Evolutionary conservation across 2,888 invertebrate species (phyloP), one percentile per base, ranked within the genome.

Genomic region (Spialia ferax): DNA sequence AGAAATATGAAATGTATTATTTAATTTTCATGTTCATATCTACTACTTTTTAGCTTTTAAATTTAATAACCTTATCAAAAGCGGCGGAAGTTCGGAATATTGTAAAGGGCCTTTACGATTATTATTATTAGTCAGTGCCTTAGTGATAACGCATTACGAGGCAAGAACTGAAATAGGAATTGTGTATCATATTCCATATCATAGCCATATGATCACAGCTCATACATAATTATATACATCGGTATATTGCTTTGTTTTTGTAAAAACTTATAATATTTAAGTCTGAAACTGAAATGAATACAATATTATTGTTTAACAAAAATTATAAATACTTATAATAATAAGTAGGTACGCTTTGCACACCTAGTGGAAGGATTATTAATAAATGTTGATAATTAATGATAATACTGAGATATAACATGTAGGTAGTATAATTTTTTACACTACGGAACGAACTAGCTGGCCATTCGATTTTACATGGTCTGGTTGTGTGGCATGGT

Each of bases 181-280:
- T 56, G 45, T 45, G 55, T 66, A 60, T 68, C 61, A 56, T 67
- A 71, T 70, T 70, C 45, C 45, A 45, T 52, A 52, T 52, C 23
- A 50, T 22, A 13, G n/a, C n/a, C n/a, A 52, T 52, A 18, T 54
- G 23, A 42, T n/a, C 42, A 42, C n/a, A n/a, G n/a, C n/a, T n/a
- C n/a, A n/a, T n/a, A n/a, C n/a, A n/a, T n/a, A n/a, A n/a, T n/a
- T n/a, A n/a, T n/a, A n/a, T n/a, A n/a, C n/a, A n/a, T n/a, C n/a
- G n/a, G n/a, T n/a, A n/a, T n/a, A n/a, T n/a, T n/a, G n/a, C n/a
- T n/a, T n/a, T n/a, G n/a, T n/a, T n/a, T n/a, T n/a, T n/a, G n/a
- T n/a, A n/a, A n/a, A n/a, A n/a, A n/a, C n/a, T n/a, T n/a, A 32
- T 32, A 32, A 32, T 32, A 32, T 32, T 32, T 10, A 32, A 10